phyloP scores from a whole-genome alignment of 2,113 vertebrate genomes.

The Colistium nudipinnis region DNA sequence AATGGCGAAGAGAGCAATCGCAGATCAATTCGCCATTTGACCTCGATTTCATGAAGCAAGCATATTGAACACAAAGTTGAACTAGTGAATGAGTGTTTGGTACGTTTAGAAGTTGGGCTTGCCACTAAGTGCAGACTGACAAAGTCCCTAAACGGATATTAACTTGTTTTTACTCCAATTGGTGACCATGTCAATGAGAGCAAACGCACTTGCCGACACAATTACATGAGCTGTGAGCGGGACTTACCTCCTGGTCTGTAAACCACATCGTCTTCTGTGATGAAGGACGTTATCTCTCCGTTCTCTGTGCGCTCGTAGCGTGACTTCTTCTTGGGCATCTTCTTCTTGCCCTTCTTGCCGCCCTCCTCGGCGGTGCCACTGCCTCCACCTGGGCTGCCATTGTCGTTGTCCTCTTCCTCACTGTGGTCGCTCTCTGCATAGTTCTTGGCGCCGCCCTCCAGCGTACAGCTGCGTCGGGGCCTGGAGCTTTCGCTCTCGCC shows the following conservation, averaged over 20 bases:
- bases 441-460: conserved; percentile 97
- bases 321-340: conserved; percentile 96
- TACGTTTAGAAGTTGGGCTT: not conserved
- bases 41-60: conserved; percentile 8
- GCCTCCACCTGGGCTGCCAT: conserved; percentile 82
- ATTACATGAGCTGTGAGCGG: not conserved
- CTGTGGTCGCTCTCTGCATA: conserved; percentile 99
- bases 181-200: not conserved
- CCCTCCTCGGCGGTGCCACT: conserved; percentile 88
- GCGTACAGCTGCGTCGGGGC: conserved; percentile 93
- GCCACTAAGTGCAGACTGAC: not conserved
- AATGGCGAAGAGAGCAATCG: not conserved
- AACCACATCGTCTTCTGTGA: conserved; percentile 95
- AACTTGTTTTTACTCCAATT: not conserved
- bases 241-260: conserved; percentile 95
- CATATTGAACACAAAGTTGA: not conserved
- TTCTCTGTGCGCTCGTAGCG: conserved; percentile 95
- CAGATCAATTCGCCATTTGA: not conserved
- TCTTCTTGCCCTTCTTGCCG: conserved; percentile 95
- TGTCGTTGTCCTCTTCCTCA: conserved; percentile 97
- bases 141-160: not conserved
- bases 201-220: not conserved
- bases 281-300: conserved; percentile 95
- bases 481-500: conserved; percentile 92
- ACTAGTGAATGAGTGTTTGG: not conserved